Evolutionary conservation across 2,888 invertebrate genomes (phyloP), one percentile per base, ranked within the genome.

Genomic region (Drosophila birchii): DNA sequence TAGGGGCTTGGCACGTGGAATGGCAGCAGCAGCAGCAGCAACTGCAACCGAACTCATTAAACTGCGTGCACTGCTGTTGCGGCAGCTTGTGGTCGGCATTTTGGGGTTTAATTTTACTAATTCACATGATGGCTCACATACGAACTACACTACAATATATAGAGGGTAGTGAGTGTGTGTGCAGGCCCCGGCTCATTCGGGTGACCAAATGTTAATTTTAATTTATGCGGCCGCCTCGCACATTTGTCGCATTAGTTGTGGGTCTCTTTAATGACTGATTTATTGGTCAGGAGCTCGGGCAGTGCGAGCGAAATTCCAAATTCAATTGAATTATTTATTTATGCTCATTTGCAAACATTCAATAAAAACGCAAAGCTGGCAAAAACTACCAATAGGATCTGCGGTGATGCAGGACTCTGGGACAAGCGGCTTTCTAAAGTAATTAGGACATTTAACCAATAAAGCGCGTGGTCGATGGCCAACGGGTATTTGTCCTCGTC

Each of bases 241-340:
- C 88, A 85, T 85, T 86, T 86, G 84, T 80, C 84, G 86, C 84
- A 84, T 84, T 88, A 80, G 80, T 80, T 86, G 47, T 75, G 80
- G 75, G 80, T 74, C 87, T 75, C 78, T 86, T 88, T 84, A 86
- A 86, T 88, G 86, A 86, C 75, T 88, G 86, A 86, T 86, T 86
- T 86, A 86, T 86, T 78, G 89, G 86, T 85, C 67, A 63, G 29
- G 36, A 36, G 47, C 41, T 1, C 14, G 3, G 26, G 26, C 5
- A 18, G 26, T 32, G 7, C 23, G 64, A 75, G 73, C 14, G 38
- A 71, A 71, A 76, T 80, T 78, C 32, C 69, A 53, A 76, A 63
- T 66, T 49, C 45, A 63, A 86, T 80, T 74, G 68, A 82, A 88
- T 88, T 80, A 88, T 84, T 85, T 85, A 87, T 87, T 86, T 78